These are phyloP conservation scores for Parotocinclus haroldoi DNA, from an alignment of 2,797 vertebrate species.

Conservation along the genomic window DNA sequence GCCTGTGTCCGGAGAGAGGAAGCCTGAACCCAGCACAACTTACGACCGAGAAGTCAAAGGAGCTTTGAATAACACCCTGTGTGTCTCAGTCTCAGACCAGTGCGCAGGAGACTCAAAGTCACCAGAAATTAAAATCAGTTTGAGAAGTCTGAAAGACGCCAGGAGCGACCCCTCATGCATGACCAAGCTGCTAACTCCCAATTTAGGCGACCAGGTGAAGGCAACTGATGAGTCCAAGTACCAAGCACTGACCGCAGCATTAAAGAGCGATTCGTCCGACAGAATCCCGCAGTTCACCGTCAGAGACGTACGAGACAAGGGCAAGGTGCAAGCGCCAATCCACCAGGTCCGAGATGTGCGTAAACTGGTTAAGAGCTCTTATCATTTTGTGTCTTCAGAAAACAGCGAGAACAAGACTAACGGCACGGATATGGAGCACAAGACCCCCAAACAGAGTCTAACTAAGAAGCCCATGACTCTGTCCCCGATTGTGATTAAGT, in stretches of 20 bases:
- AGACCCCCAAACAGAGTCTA: conserved; percentile 61
- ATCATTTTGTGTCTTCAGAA: conserved; percentile 82
- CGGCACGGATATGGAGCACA: conserved; percentile 65
- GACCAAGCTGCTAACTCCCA: conserved; percentile 80
- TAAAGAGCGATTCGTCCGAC: conserved; percentile 77
- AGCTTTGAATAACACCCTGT: conserved; percentile 47
- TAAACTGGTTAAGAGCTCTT: conserved; percentile 89
- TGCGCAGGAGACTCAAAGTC: conserved; percentile 64
- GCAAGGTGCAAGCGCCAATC: conserved; percentile 80
- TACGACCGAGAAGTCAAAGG: conserved; percentile 30
- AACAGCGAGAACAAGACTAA: conserved; percentile 68
- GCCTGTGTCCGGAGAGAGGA: conserved; percentile 68
- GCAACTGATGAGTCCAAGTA: conserved; percentile 70
- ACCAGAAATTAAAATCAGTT: conserved; percentile 89
- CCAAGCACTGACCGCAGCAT: conserved; percentile 65
- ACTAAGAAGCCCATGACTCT: conserved; percentile 64
- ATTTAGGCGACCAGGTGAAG: conserved; percentile 63
- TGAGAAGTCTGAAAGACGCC: conserved; percentile 73
- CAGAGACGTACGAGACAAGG: conserved; percentile 85
- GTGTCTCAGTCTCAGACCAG: conserved; percentile 47
- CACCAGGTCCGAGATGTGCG: conserved; percentile 93
- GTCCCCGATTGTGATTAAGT: conserved; percentile 89
- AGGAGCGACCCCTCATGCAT: conserved; percentile 74
- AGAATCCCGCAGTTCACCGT: conserved; percentile 91
- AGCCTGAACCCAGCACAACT: conserved; percentile 43